Conservation (phyloP, 2,113 vertebrate species). For the Zosterops borbonicus region DNA sequence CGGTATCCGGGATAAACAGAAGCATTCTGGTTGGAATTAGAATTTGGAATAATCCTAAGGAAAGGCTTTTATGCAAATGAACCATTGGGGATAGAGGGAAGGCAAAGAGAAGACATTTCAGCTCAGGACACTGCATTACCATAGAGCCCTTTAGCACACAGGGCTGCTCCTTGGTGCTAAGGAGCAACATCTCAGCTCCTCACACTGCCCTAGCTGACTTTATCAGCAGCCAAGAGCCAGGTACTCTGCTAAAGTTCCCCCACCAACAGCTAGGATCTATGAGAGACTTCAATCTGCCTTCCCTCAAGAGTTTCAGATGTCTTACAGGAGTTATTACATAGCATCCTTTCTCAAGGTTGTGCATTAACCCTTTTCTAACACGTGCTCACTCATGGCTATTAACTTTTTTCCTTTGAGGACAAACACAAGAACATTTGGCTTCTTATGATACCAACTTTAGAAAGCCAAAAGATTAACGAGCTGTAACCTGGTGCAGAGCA, state of each 20-base stretch:
- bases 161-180: not conserved
- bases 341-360: not conserved
- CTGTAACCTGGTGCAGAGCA: not conserved
- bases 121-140: not conserved
- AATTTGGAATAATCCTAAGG: not conserved
- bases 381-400: rapidly evolving
- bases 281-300: not conserved
- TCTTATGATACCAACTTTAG: not conserved
- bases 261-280: not conserved
- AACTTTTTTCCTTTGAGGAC: not conserved
- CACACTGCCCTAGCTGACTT: not conserved
- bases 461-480: not conserved
- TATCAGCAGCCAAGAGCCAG: not conserved
- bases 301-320: not conserved
- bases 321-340: not conserved
- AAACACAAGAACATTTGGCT: not conserved
- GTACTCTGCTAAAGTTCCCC: not conserved
- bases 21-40: not conserved
- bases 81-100: not conserved
- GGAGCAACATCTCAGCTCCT: not conserved
- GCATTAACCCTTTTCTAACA: not conserved
- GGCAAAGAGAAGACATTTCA: not conserved
- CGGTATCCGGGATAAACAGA: not conserved
- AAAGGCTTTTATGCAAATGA: not conserved
- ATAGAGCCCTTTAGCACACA: not conserved